Evolutionary conservation across 2,797 vertebrate genomes (phyloP).

Genomic region (Garrulus glandarius): DNA sequence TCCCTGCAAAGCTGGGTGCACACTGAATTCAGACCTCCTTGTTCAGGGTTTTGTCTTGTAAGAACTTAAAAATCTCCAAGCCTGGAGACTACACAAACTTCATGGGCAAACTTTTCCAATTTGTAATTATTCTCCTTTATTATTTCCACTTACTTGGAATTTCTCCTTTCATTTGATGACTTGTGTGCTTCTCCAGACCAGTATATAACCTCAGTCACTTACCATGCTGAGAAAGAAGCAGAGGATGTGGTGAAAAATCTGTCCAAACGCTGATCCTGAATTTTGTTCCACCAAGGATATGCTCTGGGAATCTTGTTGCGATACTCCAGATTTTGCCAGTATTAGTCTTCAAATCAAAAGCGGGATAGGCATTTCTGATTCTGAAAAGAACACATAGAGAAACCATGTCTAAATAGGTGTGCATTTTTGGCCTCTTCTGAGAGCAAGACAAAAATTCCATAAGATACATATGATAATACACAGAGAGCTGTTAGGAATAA

Average conservation of each 20-base stretch:
- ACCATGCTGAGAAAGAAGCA: slow-evolving; percentile 62
- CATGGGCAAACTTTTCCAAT: neutral
- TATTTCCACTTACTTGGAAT: neutral
- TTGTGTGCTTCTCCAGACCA: fast-evolving
- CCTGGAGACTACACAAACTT: neutral
- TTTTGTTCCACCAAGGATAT: slow-evolving; percentile 40
- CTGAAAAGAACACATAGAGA: slow-evolving; percentile 20
- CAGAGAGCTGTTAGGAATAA: neutral
- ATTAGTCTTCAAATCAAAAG: slow-evolving; percentile 61
- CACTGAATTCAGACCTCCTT: neutral
- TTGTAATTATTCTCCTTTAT: neutral
- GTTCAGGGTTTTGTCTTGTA: neutral
- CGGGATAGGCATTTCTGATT: slow-evolving; percentile 50
- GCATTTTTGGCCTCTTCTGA: neutral
- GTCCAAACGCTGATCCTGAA: slow-evolving; percentile 51
- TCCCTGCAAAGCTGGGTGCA: neutral
- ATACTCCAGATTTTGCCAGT: slow-evolving; percentile 68
- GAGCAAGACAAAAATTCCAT: neutral
- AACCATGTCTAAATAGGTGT: neutral
- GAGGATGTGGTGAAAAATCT: slow-evolving; percentile 15
- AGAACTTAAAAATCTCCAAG: neutral
- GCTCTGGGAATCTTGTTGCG: slow-evolving; percentile 32
- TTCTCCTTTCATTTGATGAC: neutral
- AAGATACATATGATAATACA: neutral
- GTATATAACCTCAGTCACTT: neutral